A percentile compares a stretch with the other conserved stretches of the same genome.
phyloP scores from a whole-genome alignment of 2,113 vertebrate genomes.

The Connochaetes taurinus region DNA sequence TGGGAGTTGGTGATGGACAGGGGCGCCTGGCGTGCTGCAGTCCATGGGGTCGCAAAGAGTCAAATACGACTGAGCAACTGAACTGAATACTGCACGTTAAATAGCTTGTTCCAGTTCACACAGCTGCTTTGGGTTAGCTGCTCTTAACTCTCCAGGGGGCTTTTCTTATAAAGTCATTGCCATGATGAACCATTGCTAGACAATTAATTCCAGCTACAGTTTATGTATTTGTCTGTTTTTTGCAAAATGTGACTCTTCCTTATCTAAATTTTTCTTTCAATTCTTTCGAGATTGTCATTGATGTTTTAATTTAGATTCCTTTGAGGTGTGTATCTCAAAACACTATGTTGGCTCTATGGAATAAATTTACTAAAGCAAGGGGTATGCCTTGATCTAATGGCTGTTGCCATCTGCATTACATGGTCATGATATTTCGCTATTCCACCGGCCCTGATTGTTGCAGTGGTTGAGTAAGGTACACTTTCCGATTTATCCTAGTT shows the following conservation, averaged over 20 bases:
- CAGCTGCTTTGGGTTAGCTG: neutral
- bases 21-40: neutral
- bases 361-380: neutral
- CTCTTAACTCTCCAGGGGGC: neutral
- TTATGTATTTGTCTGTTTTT: neutral
- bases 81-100: constrained; percentile 9
- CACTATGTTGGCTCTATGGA: neutral
- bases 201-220: neutral
- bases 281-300: neutral
- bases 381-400: neutral
- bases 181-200: neutral
- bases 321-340: neutral
- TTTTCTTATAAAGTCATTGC: constrained; percentile 13
- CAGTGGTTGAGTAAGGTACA: neutral
- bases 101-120: neutral
- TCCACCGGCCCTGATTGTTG: neutral
- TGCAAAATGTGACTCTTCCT: neutral
- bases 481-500: neutral
- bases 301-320: neutral
- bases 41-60: neutral
- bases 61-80: neutral
- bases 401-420: neutral
- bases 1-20: neutral
- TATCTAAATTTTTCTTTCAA: neutral
- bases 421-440: neutral